Conservation (phyloP, 2,888 invertebrate genomes). For the Pseudanteris insignis region DNA sequence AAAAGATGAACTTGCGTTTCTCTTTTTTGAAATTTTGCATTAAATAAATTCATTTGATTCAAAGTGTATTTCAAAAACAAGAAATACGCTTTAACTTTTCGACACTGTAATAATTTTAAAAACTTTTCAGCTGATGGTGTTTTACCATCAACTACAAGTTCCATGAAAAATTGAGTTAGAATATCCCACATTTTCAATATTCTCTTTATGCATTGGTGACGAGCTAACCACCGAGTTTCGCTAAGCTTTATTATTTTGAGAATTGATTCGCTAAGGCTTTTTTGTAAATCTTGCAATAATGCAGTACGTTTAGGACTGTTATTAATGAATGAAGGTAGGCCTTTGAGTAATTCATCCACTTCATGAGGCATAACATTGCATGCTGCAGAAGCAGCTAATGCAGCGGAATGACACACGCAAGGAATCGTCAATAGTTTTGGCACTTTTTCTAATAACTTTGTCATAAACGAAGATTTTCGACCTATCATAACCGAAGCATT, state of each 20-base stretch:
- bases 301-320: not conserved
- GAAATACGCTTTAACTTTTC: too few relatives aligned
- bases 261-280: not conserved
- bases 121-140: too few relatives aligned
- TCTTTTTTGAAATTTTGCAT: too few relatives aligned
- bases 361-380: not conserved
- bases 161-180: not conserved
- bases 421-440: not conserved
- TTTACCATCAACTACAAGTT: not conserved
- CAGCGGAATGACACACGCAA: not conserved
- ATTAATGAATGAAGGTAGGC: not conserved
- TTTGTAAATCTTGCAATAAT: not conserved
- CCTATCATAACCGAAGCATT: conserved; percentile 1
- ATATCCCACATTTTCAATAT: not conserved
- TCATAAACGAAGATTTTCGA: not conserved
- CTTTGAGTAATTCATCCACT: not conserved
- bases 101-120: too few relatives aligned
- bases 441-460: not conserved
- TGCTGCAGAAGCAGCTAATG: not conserved
- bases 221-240: not conserved
- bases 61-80: too few relatives aligned
- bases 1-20: too few relatives aligned
- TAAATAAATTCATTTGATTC: too few relatives aligned
- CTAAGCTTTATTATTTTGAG: not conserved
- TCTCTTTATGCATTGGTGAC: not conserved